Conservation (phyloP, 2,888 invertebrate species). For the Seira ritae region DNA sequence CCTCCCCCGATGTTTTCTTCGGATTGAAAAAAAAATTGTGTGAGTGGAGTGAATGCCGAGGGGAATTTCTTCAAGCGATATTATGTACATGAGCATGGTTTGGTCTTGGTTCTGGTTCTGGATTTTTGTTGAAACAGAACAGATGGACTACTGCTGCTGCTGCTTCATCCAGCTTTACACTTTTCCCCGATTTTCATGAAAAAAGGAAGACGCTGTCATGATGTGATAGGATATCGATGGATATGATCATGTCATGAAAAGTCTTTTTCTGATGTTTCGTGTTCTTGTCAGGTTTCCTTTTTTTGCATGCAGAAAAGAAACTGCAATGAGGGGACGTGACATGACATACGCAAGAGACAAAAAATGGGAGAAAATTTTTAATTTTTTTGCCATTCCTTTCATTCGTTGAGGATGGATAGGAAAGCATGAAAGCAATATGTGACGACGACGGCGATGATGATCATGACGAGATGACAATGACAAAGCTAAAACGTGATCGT, state of each 20-base stretch:
- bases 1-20: constrained; percentile 25
- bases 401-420: no score
- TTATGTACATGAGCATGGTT: no score
- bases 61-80: no score
- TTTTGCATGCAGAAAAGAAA: neutral
- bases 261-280: neutral
- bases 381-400: no score
- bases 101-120: no score
- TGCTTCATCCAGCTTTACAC: neutral
- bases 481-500: neutral
- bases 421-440: no score
- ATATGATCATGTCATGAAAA: no score
- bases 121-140: neutral
- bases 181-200: neutral
- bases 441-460: no score
- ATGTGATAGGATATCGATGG: neutral
- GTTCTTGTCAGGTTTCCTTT: neutral
- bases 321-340: neutral
- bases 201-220: neutral
- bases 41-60: neutral
- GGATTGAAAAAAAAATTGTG: neutral
- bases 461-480: neutral
- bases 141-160: neutral
- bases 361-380: neutral
- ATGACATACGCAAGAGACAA: neutral